phyloP scores from a whole-genome alignment of 2,797 vertebrate species.

The Squalus acanthias region DNA sequence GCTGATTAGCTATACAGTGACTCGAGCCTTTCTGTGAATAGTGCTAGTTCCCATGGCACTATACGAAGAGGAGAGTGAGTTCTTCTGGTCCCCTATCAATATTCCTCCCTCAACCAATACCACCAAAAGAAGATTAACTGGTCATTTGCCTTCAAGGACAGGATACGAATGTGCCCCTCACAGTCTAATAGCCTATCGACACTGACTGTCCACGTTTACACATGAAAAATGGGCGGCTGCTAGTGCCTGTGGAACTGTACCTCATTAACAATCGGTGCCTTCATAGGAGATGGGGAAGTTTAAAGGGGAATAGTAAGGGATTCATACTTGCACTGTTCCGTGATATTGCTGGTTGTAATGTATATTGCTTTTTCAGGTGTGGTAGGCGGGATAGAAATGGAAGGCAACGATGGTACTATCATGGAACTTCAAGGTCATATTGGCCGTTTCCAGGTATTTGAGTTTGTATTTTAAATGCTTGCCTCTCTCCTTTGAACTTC shows the following conservation, averaged over 20 bases:
- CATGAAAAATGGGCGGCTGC: too few relatives aligned
- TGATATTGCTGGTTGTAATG: neutral
- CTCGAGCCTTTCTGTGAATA: too few relatives aligned
- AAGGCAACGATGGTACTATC: slow-evolving; percentile 71
- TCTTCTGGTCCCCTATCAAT: too few relatives aligned
- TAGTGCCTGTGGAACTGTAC: neutral
- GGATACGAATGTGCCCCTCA: neutral
- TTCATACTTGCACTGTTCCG: neutral
- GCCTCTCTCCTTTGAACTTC: neutral
- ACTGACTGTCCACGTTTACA: neutral
- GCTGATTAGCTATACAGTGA: too few relatives aligned
- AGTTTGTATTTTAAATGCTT: neutral
- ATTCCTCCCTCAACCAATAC: too few relatives aligned
- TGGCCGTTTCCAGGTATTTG: slow-evolving; percentile 82
- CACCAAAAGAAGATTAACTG: neutral
- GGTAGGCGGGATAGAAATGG: slow-evolving; percentile 70
- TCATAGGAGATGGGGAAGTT: neutral
- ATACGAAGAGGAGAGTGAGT: too few relatives aligned
- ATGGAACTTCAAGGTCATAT: slow-evolving; percentile 91
- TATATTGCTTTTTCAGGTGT: slow-evolving; percentile 61
- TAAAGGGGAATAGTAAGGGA: neutral
- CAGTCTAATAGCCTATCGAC: neutral
- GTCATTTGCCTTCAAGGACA: neutral
- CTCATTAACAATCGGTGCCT: neutral
- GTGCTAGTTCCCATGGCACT: too few relatives aligned